phyloP scores from a whole-genome alignment of 2,888 invertebrate genomes.

The Hemithea aestivaria region DNA sequence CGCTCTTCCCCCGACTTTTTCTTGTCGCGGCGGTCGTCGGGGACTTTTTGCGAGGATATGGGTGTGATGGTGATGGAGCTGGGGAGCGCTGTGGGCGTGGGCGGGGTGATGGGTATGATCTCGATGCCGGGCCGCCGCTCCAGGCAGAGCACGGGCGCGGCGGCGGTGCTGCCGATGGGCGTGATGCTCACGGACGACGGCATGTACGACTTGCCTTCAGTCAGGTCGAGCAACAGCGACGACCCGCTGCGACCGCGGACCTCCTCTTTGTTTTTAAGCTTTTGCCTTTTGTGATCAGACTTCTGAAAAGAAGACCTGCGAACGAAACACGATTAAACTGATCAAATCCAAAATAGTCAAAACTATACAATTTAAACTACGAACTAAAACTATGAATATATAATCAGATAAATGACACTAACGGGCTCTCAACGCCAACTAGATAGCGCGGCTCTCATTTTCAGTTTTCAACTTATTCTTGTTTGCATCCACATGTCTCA shows the following conservation, averaged over 20 bases:
- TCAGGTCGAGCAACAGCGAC: conserved; percentile 73
- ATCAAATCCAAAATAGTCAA: too few relatives aligned
- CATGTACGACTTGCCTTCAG: conserved; percentile 76
- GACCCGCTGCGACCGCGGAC: conserved; percentile 61
- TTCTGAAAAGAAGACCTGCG: conserved; percentile 78
- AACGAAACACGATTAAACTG: too few relatives aligned
- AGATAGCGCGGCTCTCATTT: too few relatives aligned
- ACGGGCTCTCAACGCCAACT: too few relatives aligned
- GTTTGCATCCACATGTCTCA: too few relatives aligned
- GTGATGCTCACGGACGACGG: conserved; percentile 76
- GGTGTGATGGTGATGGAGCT: conserved; percentile 94
- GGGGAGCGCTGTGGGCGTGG: conserved; percentile 82
- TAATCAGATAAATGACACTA: too few relatives aligned
- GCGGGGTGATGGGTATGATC: conserved; percentile 87
- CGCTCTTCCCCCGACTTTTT: conserved; percentile 69
- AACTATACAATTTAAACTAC: too few relatives aligned
- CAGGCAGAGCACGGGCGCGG: conserved; percentile 81
- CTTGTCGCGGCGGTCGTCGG: conserved; percentile 69
- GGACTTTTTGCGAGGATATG: conserved; percentile 80
- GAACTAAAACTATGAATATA: too few relatives aligned
- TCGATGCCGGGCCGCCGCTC: conserved; percentile 89
- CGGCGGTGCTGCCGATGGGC: conserved; percentile 68
- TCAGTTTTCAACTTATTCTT: too few relatives aligned
- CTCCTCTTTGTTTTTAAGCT: conserved; percentile 79
- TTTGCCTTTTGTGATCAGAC: conserved; percentile 80